A percentile compares a stretch with the other conserved stretches of the same genome.
phyloP scores from a whole-genome alignment of 64 coral and sea anemone genomes.

The Catalaphyllia jardinei region DNA sequence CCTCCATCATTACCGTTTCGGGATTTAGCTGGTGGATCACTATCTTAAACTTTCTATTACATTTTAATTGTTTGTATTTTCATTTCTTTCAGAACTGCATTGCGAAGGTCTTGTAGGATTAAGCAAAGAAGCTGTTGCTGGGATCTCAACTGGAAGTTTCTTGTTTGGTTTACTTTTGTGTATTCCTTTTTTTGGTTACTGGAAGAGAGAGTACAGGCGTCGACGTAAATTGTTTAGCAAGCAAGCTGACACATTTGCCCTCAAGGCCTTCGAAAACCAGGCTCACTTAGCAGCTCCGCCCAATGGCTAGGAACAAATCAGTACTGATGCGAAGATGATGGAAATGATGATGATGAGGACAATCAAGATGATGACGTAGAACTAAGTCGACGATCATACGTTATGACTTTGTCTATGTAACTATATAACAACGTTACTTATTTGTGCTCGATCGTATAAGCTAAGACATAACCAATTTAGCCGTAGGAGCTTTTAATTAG shows the following conservation, averaged over 20 bases:
- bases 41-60: neutral
- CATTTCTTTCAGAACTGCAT: neutral
- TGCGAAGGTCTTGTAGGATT: neutral
- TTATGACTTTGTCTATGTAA: neutral
- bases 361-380: neutral
- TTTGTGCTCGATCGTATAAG: neutral
- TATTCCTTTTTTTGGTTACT: neutral
- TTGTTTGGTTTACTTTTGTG: neutral
- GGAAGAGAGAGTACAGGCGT: too few relatives aligned
- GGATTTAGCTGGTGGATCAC: too few relatives aligned
- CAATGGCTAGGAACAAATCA: neutral
- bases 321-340: neutral
- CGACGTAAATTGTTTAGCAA: neutral
- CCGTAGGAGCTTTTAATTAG: neutral
- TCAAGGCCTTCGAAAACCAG: neutral
- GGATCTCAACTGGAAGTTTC: conserved; percentile 7
- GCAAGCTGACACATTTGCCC: neutral
- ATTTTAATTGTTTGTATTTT: neutral
- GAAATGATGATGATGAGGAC: neutral
- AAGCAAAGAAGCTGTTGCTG: neutral
- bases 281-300: neutral
- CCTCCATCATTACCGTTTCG: too few relatives aligned
- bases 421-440: neutral
- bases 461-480: neutral
- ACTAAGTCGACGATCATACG: neutral